Evolutionary conservation across 2,888 invertebrate species (phyloP).

Genomic region (Rhagonycha lutea): DNA sequence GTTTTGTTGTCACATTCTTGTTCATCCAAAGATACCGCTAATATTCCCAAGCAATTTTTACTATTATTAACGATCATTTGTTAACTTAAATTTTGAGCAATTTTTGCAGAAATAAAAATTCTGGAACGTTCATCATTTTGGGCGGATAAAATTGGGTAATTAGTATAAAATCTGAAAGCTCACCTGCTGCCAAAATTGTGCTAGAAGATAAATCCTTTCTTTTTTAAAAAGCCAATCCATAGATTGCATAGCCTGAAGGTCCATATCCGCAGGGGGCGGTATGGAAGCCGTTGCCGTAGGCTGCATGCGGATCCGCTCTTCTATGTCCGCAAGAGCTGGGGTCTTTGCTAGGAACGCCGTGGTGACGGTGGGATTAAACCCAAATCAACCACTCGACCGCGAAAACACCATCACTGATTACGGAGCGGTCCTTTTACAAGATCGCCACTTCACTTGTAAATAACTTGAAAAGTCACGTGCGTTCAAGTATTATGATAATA

Average conservation of each 20-base stretch:
- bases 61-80: neutral
- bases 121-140: neutral
- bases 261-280: constrained; percentile 78
- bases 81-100: neutral
- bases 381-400: constrained; percentile 31
- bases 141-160: constrained; percentile 40
- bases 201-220: constrained; percentile 90
- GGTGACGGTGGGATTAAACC: constrained; percentile 32
- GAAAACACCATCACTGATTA: constrained; percentile 24
- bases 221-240: constrained; percentile 97
- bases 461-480: neutral
- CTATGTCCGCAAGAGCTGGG: constrained; percentile 46
- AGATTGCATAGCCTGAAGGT: constrained; percentile 92
- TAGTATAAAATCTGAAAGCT: constrained; percentile 52
- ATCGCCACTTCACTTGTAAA: constrained; percentile 22
- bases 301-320: constrained; percentile 67
- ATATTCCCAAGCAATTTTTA: constrained; percentile 6
- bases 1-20: constrained; percentile 26
- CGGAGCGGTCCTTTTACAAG: constrained; percentile 10
- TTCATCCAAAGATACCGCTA: constrained; percentile 10
- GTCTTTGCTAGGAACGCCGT: constrained; percentile 41
- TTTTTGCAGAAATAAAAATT: neutral
- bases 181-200: constrained; percentile 97
- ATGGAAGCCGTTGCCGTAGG: constrained; percentile 64
- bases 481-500: neutral